These are phyloP conservation scores for Bujurquina vittata DNA, from an alignment of 2,113 vertebrate species.

Conservation along the genomic window DNA sequence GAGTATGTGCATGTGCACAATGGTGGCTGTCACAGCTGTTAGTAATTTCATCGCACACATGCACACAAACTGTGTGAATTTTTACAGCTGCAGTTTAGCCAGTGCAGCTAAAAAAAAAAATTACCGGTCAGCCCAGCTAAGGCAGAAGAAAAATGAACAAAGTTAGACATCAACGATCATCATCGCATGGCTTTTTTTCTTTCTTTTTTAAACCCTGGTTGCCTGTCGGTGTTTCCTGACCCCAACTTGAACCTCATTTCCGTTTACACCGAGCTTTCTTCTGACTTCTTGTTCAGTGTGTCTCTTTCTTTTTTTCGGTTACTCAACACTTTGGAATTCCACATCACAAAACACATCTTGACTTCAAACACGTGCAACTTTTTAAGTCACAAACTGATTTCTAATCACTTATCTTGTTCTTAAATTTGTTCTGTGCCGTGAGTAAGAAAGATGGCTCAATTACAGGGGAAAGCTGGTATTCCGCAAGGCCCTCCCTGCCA, in stretches of 20 bases:
- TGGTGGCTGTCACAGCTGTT: slow-evolving; percentile 67
- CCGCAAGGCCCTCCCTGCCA: neutral
- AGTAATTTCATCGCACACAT: slow-evolving; percentile 61
- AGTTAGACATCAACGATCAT: neutral
- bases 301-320: neutral
- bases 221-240: slow-evolving; percentile 9
- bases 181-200: neutral
- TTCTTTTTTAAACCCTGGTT: neutral
- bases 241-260: slow-evolving; percentile 28
- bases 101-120: slow-evolving; percentile 7
- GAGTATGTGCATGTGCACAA: slow-evolving; percentile 4
- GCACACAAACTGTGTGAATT: slow-evolving; percentile 27
- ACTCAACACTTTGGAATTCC: neutral
- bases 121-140: slow-evolving; percentile 18
- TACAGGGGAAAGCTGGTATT: neutral
- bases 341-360: neutral
- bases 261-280: slow-evolving; percentile 8
- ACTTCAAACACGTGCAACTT: neutral
- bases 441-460: slow-evolving; percentile 13
- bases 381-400: neutral
- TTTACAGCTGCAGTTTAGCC: slow-evolving; percentile 25
- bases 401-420: slow-evolving; percentile 6
- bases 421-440: neutral
- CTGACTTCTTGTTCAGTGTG: neutral
- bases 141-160: neutral